phyloP scores from a whole-genome alignment of 1,140 invertebrate species.

The Tetragonula clypearis region DNA sequence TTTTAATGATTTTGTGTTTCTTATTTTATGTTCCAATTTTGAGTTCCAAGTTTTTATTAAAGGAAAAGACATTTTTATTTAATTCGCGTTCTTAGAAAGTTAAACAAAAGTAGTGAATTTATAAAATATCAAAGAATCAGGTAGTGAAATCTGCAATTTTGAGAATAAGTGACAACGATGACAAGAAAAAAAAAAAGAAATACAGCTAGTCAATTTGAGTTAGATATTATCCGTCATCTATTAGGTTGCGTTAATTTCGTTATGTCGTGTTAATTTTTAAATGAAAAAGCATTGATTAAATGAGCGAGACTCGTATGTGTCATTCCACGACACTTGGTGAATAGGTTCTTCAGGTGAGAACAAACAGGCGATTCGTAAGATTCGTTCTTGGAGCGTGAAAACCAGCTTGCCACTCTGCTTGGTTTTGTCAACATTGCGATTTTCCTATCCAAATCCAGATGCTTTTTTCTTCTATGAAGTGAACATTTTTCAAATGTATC shows the following conservation, averaged over 20 bases:
- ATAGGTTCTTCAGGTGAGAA: slow-evolving; percentile 91
- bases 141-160: neutral
- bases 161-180: too few species aligned
- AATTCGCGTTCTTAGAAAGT: too few species aligned
- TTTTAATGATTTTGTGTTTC: too few species aligned
- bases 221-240: neutral
- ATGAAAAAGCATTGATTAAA: slow-evolving; percentile 16
- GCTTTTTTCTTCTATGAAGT: slow-evolving; percentile 81
- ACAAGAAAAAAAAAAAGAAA: too few species aligned
- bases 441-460: slow-evolving; percentile 73
- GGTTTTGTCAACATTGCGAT: slow-evolving; percentile 64
- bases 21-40: too few species aligned
- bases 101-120: too few species aligned
- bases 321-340: slow-evolving; percentile 85
- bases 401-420: slow-evolving; percentile 81
- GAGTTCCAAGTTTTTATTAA: too few species aligned
- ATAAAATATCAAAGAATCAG: neutral
- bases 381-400: slow-evolving; percentile 82
- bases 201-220: too few species aligned
- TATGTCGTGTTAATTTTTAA: slow-evolving; percentile 17
- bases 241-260: slow-evolving; percentile 32
- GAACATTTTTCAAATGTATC: slow-evolving; percentile 86
- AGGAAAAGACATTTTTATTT: too few species aligned
- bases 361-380: slow-evolving; percentile 89
- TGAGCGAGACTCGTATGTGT: slow-evolving; percentile 13